Base-by-base conservation (phyloP, 2,113 vertebrate species). In the Neogale vison region DNA sequence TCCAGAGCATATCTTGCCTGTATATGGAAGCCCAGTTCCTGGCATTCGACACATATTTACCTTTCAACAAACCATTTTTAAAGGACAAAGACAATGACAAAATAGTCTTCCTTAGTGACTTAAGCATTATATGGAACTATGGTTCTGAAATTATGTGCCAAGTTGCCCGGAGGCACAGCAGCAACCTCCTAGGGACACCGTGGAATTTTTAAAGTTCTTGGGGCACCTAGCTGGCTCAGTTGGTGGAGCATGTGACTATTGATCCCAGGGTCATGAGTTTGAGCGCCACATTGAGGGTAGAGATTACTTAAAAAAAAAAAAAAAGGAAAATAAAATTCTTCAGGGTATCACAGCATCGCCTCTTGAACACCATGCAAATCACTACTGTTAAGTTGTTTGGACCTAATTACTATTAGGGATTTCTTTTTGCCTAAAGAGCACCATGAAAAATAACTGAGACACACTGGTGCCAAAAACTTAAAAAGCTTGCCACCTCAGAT, bases 371-470 rank as follows among this genome's bases (percentile, higher is more conserved):
- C 29, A 63, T n/a, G 26, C 24, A 93, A 83, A 42, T 31, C 67
- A 39, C 31, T 31, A 3, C 24, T 47, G 3, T 83, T 80, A 72
- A 31, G 24, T 86, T 79, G 69, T 74, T 90, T 57, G 20, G 26
- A 67, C 31, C 7, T 50, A 36, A 69, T 76, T 79, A 74, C 15
- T 72, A 50, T 21, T 31, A 69, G 34, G 45, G 72, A 90, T 61
- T 89, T 95, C 42, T 87, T 90, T 72, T 57, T 36, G 24, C 1
- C 39, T 79, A 52, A 63, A 79, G 23, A 50, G 12, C 59, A 89
- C 29, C 29, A 18, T 76, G 81, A 87, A 72, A 97, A 97, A 67
- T 80, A 92, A 79, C 39, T 65, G 26, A 94, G 71, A 29, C 23
- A 39, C 10, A 10, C 34, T 14, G 14, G 4, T 24, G 55, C 39